These are phyloP conservation scores for Muntiacus muntjak DNA, from an alignment of 2,113 vertebrate genomes.

Conservation along the genomic window DNA sequence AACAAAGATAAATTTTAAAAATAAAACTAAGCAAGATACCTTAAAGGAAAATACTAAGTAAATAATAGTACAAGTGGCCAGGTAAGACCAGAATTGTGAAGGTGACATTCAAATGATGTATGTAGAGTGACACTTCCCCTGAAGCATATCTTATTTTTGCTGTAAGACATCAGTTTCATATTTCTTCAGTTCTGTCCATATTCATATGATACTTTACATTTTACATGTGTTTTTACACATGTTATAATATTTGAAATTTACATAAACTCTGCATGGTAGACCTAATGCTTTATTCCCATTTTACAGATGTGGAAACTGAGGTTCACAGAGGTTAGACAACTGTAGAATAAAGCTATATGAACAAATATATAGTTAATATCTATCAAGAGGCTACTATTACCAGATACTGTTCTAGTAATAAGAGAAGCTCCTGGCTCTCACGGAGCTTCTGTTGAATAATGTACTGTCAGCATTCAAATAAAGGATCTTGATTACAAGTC, in stretches of 20 bases:
- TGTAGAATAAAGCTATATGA: not conserved
- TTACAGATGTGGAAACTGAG: not conserved
- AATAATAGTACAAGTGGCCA: not conserved
- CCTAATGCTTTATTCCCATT: not conserved
- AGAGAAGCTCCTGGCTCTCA: not conserved
- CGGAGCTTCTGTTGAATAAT: not conserved
- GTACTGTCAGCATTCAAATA: not conserved
- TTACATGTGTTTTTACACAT: not conserved
- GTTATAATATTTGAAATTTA: not conserved
- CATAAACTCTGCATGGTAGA: not conserved
- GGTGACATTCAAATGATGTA: not conserved
- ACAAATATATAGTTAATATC: not conserved
- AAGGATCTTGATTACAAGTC: not conserved
- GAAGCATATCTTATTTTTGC: not conserved
- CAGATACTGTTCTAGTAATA: not conserved
- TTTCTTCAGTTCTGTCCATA: not conserved
- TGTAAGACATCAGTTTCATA: not conserved
- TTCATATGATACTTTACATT: not conserved
- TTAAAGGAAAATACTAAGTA: not conserved
- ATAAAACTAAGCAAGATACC: not conserved
- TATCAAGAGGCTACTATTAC: not conserved
- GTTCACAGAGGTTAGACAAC: not conserved
- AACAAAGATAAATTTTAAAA: not conserved
- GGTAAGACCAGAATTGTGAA: not conserved
- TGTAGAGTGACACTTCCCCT: not conserved